Percentiles rank a stretch among this genome's conserved stretches.
These are phyloP conservation scores for Syritta pipiens DNA, from an alignment of 2,888 invertebrate genomes.

Conservation along the genomic window DNA sequence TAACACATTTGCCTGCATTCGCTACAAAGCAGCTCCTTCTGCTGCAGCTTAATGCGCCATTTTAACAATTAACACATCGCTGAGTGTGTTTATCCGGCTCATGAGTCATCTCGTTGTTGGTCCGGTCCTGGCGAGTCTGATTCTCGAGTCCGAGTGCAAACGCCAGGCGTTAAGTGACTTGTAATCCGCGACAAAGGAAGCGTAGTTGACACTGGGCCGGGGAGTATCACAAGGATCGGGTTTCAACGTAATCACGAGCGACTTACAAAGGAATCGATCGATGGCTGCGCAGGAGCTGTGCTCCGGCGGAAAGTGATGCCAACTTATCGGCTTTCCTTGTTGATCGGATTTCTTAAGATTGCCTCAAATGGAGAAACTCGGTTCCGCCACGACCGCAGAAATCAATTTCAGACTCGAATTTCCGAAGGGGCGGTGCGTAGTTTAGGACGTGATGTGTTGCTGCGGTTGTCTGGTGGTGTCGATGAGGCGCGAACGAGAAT, in stretches of 20 bases:
- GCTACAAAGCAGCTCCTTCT: constrained; percentile 34
- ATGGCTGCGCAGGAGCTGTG: not conserved
- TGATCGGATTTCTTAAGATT: constrained; percentile 29
- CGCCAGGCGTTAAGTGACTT: constrained; percentile 61
- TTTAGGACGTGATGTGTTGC: constrained; percentile 1
- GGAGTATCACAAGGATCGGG: constrained; percentile 32
- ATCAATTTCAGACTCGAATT: not conserved
- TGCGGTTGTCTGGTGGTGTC: constrained; percentile 5
- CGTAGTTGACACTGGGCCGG: constrained; percentile 43
- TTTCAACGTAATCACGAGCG: constrained; percentile 32
- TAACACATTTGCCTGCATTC: constrained; percentile 54
- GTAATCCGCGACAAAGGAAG: constrained; percentile 41
- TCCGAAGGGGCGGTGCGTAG: not conserved
- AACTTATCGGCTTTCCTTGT: constrained; percentile 4
- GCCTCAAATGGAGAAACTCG: not conserved
- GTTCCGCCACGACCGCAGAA: not conserved
- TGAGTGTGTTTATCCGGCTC: constrained; percentile 4
- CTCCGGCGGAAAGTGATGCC: not conserved
- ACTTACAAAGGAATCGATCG: constrained; percentile 31
- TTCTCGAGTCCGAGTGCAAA: constrained; percentile 42
- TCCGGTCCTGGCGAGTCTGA: no score
- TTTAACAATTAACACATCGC: constrained; percentile 58
- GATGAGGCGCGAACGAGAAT: not conserved
- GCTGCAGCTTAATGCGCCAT: constrained; percentile 23
- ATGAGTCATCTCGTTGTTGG: constrained; percentile 55